These are phyloP conservation scores for Oncorhynchus tshawytscha DNA, from an alignment of 2,113 vertebrate genomes.

Conservation along the genomic window DNA sequence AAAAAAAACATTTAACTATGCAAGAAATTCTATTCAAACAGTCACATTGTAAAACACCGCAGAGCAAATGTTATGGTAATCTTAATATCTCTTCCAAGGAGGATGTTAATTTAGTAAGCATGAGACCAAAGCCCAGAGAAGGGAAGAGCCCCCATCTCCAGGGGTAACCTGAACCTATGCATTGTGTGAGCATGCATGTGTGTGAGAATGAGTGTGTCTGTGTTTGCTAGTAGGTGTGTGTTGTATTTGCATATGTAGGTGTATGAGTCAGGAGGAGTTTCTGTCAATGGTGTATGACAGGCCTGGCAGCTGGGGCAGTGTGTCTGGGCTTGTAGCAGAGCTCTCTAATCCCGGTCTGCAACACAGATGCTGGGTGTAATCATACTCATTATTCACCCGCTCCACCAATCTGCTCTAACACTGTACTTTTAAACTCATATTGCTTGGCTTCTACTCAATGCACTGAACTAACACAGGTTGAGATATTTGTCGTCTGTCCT, in stretches of 20 bases:
- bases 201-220: neutral
- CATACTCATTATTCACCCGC: constrained; percentile 59
- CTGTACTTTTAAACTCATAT: neutral
- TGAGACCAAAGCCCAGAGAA: constrained; percentile 15
- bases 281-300: neutral
- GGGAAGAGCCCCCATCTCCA: neutral
- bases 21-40: neutral
- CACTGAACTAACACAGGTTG: too few species aligned
- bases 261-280: neutral
- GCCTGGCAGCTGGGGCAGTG: constrained; percentile 38
- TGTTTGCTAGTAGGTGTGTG: neutral
- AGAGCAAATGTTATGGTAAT: too few species aligned
- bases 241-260: neutral
- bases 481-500: too few species aligned
- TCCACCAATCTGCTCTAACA: neutral
- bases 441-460: neutral
- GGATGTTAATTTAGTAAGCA: constrained; percentile 22
- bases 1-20: neutral
- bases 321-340: constrained; percentile 54
- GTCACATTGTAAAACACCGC: neutral
- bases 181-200: neutral
- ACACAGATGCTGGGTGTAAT: constrained; percentile 46
- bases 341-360: constrained; percentile 58
- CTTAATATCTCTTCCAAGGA: neutral
- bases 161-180: neutral